These are phyloP conservation scores for Coptotermes formosanus DNA, from an alignment of 1,140 invertebrate genomes.

Conservation along the genomic window DNA sequence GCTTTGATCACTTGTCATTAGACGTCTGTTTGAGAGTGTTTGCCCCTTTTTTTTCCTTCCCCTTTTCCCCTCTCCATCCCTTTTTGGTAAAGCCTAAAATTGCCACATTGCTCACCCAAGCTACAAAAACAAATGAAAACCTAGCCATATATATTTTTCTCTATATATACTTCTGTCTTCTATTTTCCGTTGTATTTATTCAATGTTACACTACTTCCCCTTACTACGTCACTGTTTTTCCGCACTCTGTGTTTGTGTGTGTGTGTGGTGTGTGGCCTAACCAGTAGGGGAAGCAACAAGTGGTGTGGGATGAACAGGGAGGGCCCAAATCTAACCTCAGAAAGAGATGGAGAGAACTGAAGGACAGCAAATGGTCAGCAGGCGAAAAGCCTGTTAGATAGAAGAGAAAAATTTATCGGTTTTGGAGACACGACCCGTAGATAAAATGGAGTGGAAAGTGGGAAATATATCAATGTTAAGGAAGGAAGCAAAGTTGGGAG, in stretches of 20 bases:
- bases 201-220: background rate
- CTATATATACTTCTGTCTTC: background rate
- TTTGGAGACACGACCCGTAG: conserved; percentile 6
- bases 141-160: background rate
- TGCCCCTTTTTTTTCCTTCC: background rate
- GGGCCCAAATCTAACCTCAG: background rate
- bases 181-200: background rate
- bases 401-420: conserved; percentile 9
- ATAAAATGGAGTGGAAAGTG: conserved; percentile 12
- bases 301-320: background rate
- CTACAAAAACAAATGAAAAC: background rate
- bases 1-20: conserved; percentile 13
- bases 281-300: conserved; percentile 17
- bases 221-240: background rate
- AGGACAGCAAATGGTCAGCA: background rate
- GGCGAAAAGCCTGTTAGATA: conserved; percentile 15
- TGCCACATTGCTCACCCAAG: background rate
- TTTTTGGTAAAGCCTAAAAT: background rate
- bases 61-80: background rate
- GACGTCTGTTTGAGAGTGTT: background rate
- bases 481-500: background rate
- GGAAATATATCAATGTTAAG: conserved; percentile 15
- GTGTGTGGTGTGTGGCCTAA: background rate
- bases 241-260: background rate
- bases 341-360: background rate